Evolutionary conservation across 2,797 vertebrate genomes (phyloP).

Genomic region (Crypturellus tataupa): DNA sequence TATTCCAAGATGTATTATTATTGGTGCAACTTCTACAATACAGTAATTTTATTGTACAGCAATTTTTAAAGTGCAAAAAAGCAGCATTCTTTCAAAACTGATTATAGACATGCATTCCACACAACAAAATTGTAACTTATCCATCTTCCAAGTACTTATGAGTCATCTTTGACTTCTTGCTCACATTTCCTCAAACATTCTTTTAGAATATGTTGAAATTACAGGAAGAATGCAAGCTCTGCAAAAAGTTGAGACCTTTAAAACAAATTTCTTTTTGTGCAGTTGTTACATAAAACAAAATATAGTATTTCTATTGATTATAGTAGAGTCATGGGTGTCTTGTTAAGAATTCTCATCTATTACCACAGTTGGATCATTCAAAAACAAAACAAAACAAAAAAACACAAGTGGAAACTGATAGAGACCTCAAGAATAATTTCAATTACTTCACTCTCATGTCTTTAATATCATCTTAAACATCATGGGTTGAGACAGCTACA

Average conservation of each 20-base stretch:
- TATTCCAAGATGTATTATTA: neutral
- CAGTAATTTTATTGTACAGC: neutral
- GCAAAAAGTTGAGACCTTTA: conserved; percentile 59
- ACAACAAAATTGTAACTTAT: conserved; percentile 68
- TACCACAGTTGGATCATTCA: neutral
- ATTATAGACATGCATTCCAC: conserved; percentile 60
- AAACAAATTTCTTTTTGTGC: neutral
- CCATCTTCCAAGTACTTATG: conserved; percentile 73
- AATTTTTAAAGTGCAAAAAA: conserved; percentile 44
- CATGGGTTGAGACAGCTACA: neutral
- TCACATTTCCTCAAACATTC: conserved; percentile 83
- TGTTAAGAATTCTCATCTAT: neutral
- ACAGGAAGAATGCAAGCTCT: conserved; percentile 77
- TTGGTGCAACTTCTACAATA: neutral
- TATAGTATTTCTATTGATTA: neutral
- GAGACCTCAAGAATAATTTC: neutral
- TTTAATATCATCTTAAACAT: neutral
- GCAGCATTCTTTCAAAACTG: conserved; percentile 19
- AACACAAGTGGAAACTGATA: neutral
- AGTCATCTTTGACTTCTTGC: conserved; percentile 82
- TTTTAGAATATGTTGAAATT: conserved; percentile 81
- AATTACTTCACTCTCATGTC: neutral
- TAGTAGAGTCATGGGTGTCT: neutral
- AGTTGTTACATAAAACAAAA: neutral
- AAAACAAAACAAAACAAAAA: neutral